These are phyloP conservation scores for Drosophila truncata DNA, from an alignment of 1,140 invertebrate species.

Conservation along the genomic window DNA sequence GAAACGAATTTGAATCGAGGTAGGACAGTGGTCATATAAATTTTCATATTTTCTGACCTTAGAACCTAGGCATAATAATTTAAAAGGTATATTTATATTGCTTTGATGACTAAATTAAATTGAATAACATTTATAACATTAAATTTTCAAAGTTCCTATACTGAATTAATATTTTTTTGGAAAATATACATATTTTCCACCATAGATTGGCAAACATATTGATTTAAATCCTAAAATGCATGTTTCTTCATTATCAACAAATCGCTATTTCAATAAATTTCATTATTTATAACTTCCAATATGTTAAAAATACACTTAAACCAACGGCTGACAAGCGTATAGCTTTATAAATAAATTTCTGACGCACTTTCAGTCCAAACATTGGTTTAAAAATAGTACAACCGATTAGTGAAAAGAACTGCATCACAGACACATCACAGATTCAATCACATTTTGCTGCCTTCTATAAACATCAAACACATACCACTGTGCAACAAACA, in stretches of 20 bases:
- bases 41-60: background rate
- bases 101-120: background rate
- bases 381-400: slow-evolving; percentile 27
- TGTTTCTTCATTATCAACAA: background rate
- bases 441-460: slow-evolving; percentile 4
- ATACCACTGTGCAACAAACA: slow-evolving; percentile 53
- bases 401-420: slow-evolving; percentile 22
- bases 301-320: slow-evolving; percentile 17
- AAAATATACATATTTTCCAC: no score
- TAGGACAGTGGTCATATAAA: slow-evolving; percentile 2
- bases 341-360: slow-evolving; percentile 13
- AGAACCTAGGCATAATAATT: background rate
- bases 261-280: background rate
- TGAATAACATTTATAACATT: no score
- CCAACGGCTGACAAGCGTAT: background rate
- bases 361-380: slow-evolving; percentile 21
- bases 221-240: background rate
- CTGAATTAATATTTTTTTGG: background rate
- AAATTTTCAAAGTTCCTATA: no score
- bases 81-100: no score
- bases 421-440: slow-evolving; percentile 26
- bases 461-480: slow-evolving; percentile 9
- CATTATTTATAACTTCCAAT: background rate
- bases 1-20: slow-evolving; percentile 2
- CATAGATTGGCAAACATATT: background rate